Base-by-base conservation (phyloP, 1,140 invertebrate species). In the Camponotus floridanus region DNA sequence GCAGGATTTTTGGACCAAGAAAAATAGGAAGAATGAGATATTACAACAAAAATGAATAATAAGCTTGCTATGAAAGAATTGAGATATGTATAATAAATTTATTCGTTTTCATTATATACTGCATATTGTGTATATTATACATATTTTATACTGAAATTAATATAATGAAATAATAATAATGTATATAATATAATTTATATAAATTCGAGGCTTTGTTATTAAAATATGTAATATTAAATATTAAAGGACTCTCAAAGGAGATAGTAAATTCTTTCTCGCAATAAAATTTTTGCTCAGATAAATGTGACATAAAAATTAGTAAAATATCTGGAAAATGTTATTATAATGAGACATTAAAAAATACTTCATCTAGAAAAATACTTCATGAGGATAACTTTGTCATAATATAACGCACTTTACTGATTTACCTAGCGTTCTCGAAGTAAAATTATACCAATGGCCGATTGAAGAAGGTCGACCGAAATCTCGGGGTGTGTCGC, bases 401-500 rank as follows among this genome's bases (percentile, higher is more conserved):
- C 59, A 31, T 13, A 55, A 67, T 65, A 7, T 51, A 26, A 67
- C 31, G 36, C 31, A 62, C 48, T 15, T 79, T 62, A 42, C 18
- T 21, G 26, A 76, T 59, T 26, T 33, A 45, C 8, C 48, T 59
- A 9, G 33, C 21, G 42, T 57, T 51, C 6, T 57, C 33, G 21
- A 31, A 76, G 76, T 51, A 33, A 71, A 85, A 80, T 65, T 48
- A 79, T 57, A 18, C 55, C 39, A 64, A 61, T 57, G 21, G n/a
- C 71, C 61, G 84, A 90, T 68, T 70, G 45, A 39, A 65, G 85
- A 76, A 84, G 80, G 65, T 88, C 78, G 59, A 51, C 45, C 65
- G 15, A 87, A 87, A 76, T 80, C 70, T 68, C 73, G 70, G 88
- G 84, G 87, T 81, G 88, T 89, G 80, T 76, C 74, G 86, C 85